phyloP scores from a whole-genome alignment of 64 coral and sea anemone genomes.

The Actinia equina region DNA sequence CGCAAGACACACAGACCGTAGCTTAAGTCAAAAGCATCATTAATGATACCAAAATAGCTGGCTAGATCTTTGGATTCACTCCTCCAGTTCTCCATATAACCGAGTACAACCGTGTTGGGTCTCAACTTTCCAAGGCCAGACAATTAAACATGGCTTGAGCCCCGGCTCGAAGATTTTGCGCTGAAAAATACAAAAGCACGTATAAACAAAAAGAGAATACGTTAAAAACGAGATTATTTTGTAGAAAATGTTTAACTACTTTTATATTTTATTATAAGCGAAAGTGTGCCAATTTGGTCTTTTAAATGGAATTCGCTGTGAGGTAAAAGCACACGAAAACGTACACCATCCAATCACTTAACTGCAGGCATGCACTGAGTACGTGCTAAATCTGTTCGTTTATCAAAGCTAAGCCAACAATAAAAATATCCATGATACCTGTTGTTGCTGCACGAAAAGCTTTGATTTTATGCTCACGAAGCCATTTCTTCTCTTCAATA shows the following conservation, averaged over 20 bases:
- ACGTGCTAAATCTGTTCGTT: no score
- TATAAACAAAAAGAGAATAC: not conserved
- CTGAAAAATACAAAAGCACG: not conserved
- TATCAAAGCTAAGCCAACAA: not conserved
- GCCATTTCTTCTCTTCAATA: slow-evolving; percentile 56
- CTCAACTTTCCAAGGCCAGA: slow-evolving; percentile 78
- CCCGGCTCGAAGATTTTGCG: slow-evolving; percentile 61
- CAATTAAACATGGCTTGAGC: slow-evolving; percentile 75
- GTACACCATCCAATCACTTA: no score
- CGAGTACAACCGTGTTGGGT: slow-evolving; percentile 84
- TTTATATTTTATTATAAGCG: no score
- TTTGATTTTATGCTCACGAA: slow-evolving; percentile 67
- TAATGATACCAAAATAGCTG: slow-evolving; percentile 71
- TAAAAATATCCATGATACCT: slow-evolving; percentile 38
- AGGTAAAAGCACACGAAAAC: no score
- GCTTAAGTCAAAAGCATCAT: slow-evolving; percentile 73
- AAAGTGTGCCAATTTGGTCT: no score
- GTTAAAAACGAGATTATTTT: no score
- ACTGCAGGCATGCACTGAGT: no score
- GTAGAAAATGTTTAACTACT: no score
- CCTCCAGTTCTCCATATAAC: slow-evolving; percentile 79
- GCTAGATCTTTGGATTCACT: slow-evolving; percentile 19
- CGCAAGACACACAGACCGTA: slow-evolving; percentile 70
- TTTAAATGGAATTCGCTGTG: no score
- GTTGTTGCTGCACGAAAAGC: slow-evolving; percentile 67